Base-by-base conservation (phyloP, 1,140 invertebrate genomes). In the Rhyacophila brunnea region DNA sequence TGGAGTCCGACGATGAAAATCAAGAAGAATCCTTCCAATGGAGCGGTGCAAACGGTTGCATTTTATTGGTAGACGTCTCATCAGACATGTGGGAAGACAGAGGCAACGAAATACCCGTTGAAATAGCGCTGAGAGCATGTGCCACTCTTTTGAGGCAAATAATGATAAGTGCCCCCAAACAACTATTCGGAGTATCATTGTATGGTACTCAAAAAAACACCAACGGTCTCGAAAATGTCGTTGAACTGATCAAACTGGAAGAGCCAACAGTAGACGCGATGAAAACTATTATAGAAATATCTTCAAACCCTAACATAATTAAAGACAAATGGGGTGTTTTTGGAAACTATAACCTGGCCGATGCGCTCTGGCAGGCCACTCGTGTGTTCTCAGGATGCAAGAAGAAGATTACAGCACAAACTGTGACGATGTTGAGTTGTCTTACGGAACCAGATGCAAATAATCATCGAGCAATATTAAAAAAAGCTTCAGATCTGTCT, bases 1-100 rank as follows among this genome's bases (percentile, higher is more conserved):
- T 62, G 60, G 49, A 57, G 11, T 58, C 60, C 4, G 56, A 52
- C 35, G 49, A 54, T 17, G 58, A 57, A 57, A 56, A 15, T 40
- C 19, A 20, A 2, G 36, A 65, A 15, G 58, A 61, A 44, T n/a
- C n/a, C 14, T 11, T 23, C 18, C 9, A 9, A 34, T 49, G 43
- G 19, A 38, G 50, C 9, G 63, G 63, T 13, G 40, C 36, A 10
- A 43, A 34, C 5, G 58, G 44, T 5, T 36, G 50, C 35, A 42
- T 65, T n/a, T 17, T 65, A 15, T 40, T 61, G 28, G 9, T 65
- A 15, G 58, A 61, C 35, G 62, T 57, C 6, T 64, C 62, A 18
- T 18, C 36, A n/a, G 19, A 36, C 2, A 56, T 56, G 56, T 64
- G 62, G 62, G 38, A 52, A 13, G 0, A 14, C 0, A 34, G 13